Evolutionary conservation across 2,797 vertebrate genomes (phyloP).

Genomic region (Pseudocheirus occidentalis): DNA sequence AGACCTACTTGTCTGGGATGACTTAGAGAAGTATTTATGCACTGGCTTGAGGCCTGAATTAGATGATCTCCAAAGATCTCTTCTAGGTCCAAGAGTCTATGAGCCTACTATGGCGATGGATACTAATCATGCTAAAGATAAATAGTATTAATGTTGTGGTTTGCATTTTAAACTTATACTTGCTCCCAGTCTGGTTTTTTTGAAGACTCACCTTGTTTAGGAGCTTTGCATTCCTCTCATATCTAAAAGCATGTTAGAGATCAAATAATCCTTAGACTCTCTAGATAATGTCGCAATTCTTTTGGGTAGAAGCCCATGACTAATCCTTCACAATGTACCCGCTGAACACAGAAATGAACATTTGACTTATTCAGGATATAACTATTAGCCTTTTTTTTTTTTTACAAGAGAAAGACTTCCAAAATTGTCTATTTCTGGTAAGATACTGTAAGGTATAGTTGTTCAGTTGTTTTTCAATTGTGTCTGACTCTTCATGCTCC

Average conservation of each 20-base stretch:
- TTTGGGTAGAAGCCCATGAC: conserved; percentile 28
- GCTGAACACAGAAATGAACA: conserved; percentile 54
- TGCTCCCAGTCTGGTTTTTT: conserved; percentile 13
- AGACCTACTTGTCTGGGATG: too few species aligned
- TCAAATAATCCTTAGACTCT: conserved; percentile 36
- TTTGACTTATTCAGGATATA: conserved; percentile 43
- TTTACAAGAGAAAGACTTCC: conserved; percentile 52
- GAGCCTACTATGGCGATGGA: too few species aligned
- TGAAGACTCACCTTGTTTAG: conserved; percentile 30
- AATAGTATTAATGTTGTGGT: too few species aligned
- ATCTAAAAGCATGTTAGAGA: conserved; percentile 39
- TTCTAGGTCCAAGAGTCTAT: too few species aligned
- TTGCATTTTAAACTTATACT: conserved; percentile 14
- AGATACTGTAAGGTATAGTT: conserved; percentile 2
- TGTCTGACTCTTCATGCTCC: too few species aligned
- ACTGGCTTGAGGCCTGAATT: too few species aligned
- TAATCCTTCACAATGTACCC: conserved; percentile 50
- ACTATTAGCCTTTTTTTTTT: conserved; percentile 45
- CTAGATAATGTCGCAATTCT: conserved; percentile 50
- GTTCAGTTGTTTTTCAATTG: too few species aligned
- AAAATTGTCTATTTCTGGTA: conserved; percentile 26
- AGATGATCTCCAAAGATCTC: too few species aligned
- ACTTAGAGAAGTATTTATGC: too few species aligned
- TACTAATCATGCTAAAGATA: too few species aligned
- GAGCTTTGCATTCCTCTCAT: background rate